Conservation (phyloP, 64 coral and sea anemone species). For the Platygyra sinensis region DNA sequence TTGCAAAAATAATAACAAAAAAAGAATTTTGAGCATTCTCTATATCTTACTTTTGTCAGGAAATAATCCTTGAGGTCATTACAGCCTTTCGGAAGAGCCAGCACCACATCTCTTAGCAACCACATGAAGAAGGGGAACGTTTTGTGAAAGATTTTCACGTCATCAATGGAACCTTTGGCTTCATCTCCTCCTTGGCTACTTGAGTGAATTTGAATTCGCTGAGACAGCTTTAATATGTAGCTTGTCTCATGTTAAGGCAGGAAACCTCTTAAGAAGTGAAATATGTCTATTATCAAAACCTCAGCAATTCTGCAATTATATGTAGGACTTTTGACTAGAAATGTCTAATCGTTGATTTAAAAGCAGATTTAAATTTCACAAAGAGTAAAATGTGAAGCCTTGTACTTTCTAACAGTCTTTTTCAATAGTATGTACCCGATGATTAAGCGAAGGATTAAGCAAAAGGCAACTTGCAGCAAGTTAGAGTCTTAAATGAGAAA, state of each 20-base stretch:
- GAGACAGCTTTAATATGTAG: constrained; percentile 60
- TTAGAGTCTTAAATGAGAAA: no score
- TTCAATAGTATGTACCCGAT: no score
- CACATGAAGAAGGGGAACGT: constrained; percentile 71
- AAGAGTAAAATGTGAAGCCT: no score
- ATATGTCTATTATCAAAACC: no score
- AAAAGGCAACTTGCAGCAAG: no score
- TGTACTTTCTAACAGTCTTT: no score
- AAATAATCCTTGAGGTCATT: constrained; percentile 66
- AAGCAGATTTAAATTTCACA: no score
- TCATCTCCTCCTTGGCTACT: background rate
- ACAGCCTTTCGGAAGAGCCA: constrained; percentile 47
- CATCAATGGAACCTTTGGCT: background rate
- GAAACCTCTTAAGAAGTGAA: no score
- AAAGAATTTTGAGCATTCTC: background rate
- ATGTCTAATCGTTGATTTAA: no score
- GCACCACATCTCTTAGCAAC: constrained; percentile 62
- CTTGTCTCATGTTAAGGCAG: constrained; percentile 6
- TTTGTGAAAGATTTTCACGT: constrained; percentile 41
- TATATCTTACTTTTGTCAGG: constrained; percentile 39
- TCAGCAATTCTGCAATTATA: no score
- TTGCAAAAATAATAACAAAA: background rate
- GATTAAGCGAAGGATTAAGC: no score
- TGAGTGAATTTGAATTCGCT: constrained; percentile 61
- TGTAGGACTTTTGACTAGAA: no score